These are phyloP conservation scores for Frieseomelitta varia DNA, from an alignment of 1,140 invertebrate species.

Conservation along the genomic window DNA sequence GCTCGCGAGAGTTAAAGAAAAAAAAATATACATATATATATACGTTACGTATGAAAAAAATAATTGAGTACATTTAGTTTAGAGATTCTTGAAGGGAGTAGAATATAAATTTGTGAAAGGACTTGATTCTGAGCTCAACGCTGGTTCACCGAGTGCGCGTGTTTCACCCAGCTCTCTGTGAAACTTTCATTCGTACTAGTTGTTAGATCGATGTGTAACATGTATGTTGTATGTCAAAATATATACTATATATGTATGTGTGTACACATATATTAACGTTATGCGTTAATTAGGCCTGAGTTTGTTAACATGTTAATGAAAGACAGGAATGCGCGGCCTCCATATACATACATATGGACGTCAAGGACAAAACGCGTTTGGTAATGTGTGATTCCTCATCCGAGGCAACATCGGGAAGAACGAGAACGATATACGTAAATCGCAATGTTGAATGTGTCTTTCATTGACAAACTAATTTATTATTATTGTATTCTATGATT, in stretches of 20 bases:
- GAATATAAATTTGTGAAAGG: neutral
- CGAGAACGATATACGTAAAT: neutral
- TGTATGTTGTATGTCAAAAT: slow-evolving; percentile 26
- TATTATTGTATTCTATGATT: slow-evolving; percentile 4
- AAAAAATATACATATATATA: neutral
- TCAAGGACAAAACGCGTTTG: neutral
- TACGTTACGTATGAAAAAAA: neutral
- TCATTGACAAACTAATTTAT: slow-evolving; percentile 18
- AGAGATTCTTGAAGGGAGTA: neutral
- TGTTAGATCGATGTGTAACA: slow-evolving; percentile 51
- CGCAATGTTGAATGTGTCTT: slow-evolving; percentile 11
- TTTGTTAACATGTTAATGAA: slow-evolving; percentile 45
- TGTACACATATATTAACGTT: slow-evolving; percentile 42
- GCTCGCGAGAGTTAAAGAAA: neutral
- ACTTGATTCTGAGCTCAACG: slow-evolving; percentile 41
- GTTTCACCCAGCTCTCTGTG: slow-evolving; percentile 52
- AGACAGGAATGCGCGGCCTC: slow-evolving; percentile 24
- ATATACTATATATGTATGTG: too few relatives aligned
- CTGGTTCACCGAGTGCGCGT: slow-evolving; percentile 56
- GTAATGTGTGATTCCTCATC: neutral
- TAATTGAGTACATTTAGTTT: neutral
- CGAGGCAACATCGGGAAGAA: neutral
- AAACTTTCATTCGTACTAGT: slow-evolving; percentile 59
- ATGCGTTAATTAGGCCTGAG: slow-evolving; percentile 59
- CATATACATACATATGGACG: neutral